Evolutionary conservation across 2,797 vertebrate genomes (phyloP), one percentile per base, ranked within the genome.

Genomic region (Neomorphus geoffroyi): DNA sequence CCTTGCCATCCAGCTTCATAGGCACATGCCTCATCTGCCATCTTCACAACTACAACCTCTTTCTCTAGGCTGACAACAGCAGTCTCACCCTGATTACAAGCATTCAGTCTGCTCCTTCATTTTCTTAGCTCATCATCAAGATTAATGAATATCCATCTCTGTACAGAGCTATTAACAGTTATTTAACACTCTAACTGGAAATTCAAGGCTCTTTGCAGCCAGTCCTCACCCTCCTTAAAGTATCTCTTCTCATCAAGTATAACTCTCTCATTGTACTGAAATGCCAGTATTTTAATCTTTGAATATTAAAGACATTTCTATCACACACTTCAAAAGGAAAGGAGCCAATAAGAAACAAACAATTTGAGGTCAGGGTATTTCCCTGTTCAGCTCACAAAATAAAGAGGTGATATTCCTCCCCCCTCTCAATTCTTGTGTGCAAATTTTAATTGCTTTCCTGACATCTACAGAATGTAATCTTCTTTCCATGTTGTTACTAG

Each of bases 381-480:
- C 94, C 90, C 70, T 45, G 43, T 43, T 86, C 67, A 6, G 90
- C 77, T 88, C 82, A 72, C 33, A 48, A 60, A 95, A 89, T 82
- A 67, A 80, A 86, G 93, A 94, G 87, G 91, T 92, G 90, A 89
- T 54, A 41, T 56, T 79, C 80, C 83, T 81, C 73, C 90, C 75
- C 74, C 41, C 51, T 5, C 77, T 39, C 16, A 1, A 16, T 81
- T 72, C 86, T 94, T 73, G 62, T 62, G 61, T 77, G 73, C 92
- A 86, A 33, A 92, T 96, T 97, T 96, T 96, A 97, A 98, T 95
- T 97, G 91, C 95, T 97, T 98, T 97, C 56, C 41, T 91, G 90
- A 94, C 92, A 93, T 96, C 93, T 87, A 82, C 86, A 72, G 69
- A 95, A 87, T 72, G 89, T 95, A 97, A 97, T 96, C 95, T 94